Evolutionary conservation across 2,888 invertebrate genomes (phyloP), one percentile per base, ranked within the genome.

Genomic region (Cancer borealis): DNA sequence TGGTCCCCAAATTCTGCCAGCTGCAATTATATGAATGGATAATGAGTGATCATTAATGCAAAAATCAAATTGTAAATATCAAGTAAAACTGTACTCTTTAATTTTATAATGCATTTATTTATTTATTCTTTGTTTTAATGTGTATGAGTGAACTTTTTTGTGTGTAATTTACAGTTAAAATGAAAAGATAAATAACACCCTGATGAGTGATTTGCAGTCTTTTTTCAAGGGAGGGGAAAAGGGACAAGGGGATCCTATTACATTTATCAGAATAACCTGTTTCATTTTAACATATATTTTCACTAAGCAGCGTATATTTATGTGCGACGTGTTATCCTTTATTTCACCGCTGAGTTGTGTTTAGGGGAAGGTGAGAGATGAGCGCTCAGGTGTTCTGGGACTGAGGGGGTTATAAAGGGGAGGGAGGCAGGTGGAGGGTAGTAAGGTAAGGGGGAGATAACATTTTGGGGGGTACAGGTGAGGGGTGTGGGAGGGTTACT

Each of bases 361-460:
- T 66, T 66, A n/a, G 66, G 66, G 79, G 79, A 79, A 79, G 79
- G 79, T 26, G 79, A 79, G 79, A 79, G 79, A 79, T 73, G 79
- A 79, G 30, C 8, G 79, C 66, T 66, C 66, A 66, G 66, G 21
- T 66, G 66, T 66, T 66, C n/a, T n/a, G 8, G n/a, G 6, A 6
- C n/a, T 17, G n/a, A 0, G n/a, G 66, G 66, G n/a, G n/a, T n/a
- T 12, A 12, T 17, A 8, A 54, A 21, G 73, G 73, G 73, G 73
- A 12, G 66, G 66, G 10, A 66, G 66, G n/a, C 4, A 66, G 66
- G 6, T 21, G 1, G 14, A 26, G 26, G 39, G 39, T 39, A 39
- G 26, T 73, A 73, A n/a, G 54, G 73, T 73, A n/a, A 4, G 26
- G 10, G 30, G 30, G 79, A 10, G 14, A 3, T 54, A 54, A 54